phyloP scores from a whole-genome alignment of 2,797 vertebrate genomes.

The Cetoscarus ocellatus region DNA sequence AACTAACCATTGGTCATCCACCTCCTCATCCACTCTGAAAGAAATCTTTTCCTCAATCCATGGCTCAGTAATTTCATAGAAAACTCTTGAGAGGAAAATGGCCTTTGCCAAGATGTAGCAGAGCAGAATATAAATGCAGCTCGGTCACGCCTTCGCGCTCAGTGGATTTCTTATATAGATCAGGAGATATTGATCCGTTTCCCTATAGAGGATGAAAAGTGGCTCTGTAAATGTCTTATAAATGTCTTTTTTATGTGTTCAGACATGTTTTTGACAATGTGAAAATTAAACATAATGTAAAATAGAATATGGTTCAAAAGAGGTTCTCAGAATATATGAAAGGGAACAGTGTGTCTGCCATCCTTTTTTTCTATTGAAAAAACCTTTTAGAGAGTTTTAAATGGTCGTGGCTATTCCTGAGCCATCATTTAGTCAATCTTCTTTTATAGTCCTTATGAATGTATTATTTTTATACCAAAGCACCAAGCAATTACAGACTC shows the following conservation, averaged over 20 bases:
- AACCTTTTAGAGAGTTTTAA: no score
- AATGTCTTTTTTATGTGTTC: background rate
- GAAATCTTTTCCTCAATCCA: conserved; percentile 10
- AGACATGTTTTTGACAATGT: background rate
- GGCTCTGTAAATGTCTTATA: conserved; percentile 1
- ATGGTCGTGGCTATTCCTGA: no score
- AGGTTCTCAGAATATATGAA: no score
- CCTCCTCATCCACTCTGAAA: conserved; percentile 20
- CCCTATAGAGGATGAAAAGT: conserved; percentile 10
- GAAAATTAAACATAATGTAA: no score
- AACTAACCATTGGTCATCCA: conserved; percentile 29
- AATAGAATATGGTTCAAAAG: no score
- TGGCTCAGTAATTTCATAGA: conserved; percentile 40
- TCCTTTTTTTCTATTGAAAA: no score
- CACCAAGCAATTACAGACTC: no score
- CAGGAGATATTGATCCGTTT: conserved; percentile 43
- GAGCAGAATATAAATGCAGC: conserved; percentile 59
- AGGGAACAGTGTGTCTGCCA: no score
- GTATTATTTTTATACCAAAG: no score
- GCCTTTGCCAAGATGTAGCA: conserved; percentile 44
- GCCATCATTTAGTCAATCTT: no score
- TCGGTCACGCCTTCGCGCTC: conserved; percentile 22
- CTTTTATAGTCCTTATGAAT: no score
- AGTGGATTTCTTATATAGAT: conserved; percentile 30
- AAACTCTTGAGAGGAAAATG: conserved; percentile 39